These are phyloP conservation scores for Xiphophorus maculatus DNA, from an alignment of 2,113 vertebrate species.

Conservation along the genomic window DNA sequence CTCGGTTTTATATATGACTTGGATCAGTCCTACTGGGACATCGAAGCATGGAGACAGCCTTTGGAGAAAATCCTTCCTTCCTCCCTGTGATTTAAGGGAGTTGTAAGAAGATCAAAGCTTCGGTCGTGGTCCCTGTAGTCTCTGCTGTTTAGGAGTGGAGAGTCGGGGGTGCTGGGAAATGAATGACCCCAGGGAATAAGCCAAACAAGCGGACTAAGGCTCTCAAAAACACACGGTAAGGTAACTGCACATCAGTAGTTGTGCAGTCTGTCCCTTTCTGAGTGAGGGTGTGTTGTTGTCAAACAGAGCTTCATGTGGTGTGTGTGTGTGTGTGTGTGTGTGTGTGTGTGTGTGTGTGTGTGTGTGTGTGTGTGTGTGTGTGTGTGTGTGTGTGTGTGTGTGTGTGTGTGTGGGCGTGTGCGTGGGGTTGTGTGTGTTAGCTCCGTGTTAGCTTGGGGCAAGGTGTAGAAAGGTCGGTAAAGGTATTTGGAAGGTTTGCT, in stretches of 20 bases:
- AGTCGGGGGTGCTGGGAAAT: constrained; percentile 66
- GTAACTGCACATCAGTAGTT: constrained; percentile 38
- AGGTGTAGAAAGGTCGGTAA: constrained; percentile 70
- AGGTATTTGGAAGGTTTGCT: constrained; percentile 65
- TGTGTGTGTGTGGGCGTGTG: too few relatives aligned
- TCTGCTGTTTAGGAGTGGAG: constrained; percentile 50
- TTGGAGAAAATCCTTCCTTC: constrained; percentile 68
- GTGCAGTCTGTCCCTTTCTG: constrained; percentile 21
- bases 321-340: too few relatives aligned
- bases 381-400: constrained; percentile 1
- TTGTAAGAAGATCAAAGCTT: constrained; percentile 75
- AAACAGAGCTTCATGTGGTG: background rate
- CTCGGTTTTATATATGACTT: constrained; percentile 73
- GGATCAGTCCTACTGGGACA: constrained; percentile 67
- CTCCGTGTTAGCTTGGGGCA: constrained; percentile 50
- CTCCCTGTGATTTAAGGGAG: constrained; percentile 66
- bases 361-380: too few relatives aligned
- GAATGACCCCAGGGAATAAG: constrained; percentile 59
- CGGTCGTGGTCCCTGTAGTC: constrained; percentile 60
- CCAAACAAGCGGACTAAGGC: constrained; percentile 42
- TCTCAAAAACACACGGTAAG: constrained; percentile 54
- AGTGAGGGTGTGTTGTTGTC: constrained; percentile 23
- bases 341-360: background rate
- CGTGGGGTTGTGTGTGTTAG: constrained; percentile 2
- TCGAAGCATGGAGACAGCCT: constrained; percentile 67